Conservation (phyloP, 2,797 vertebrate species). For the Salmo trutta region DNA sequence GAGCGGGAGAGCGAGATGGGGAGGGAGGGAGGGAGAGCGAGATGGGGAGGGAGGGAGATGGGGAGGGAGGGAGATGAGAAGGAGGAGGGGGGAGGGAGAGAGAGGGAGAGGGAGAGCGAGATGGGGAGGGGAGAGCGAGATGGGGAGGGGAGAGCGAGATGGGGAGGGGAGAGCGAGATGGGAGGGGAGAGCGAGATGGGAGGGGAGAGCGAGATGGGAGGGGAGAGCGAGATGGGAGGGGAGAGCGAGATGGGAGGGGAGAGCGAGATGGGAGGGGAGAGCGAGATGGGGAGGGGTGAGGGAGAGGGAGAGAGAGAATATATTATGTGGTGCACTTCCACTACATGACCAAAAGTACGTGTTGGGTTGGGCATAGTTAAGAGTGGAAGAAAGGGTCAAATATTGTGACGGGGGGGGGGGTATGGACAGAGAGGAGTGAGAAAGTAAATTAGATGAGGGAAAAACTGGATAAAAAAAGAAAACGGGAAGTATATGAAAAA, state of each 20-base stretch:
- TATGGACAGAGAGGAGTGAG: not conserved
- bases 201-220: no score
- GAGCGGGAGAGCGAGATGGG: no score
- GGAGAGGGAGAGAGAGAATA: no score
- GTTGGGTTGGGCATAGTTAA: not conserved
- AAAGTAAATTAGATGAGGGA: not conserved
- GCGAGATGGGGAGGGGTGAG: conserved; percentile 51
- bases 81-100: no score
- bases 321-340: no score
- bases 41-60: conserved; percentile 20
- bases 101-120: conserved; percentile 34
- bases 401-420: not conserved
- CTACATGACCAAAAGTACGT: no score
- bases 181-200: no score
- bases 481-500: not conserved
- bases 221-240: no score
- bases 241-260: conserved; percentile 70
- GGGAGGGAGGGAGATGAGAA: no score
- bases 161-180: no score
- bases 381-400: not conserved
- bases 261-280: conserved; percentile 56
- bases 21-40: conserved; percentile 74
- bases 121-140: conserved; percentile 73
- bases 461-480: not conserved
- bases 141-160: not conserved